Conservation (phyloP, 2,797 vertebrate species). For the Halcyon smyrnensis region DNA sequence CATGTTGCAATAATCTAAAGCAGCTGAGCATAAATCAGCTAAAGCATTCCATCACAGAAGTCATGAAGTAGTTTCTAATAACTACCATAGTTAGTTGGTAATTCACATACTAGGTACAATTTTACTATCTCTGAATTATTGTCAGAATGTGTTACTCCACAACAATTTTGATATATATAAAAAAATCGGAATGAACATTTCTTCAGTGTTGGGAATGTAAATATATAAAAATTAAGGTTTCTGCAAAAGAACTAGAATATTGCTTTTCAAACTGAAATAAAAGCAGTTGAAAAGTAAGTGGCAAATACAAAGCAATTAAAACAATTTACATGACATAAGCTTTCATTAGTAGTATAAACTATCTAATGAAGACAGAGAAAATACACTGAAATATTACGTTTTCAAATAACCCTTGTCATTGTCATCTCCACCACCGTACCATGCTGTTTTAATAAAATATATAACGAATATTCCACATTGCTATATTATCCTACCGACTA, state of each 20-base stretch:
- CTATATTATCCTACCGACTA: constrained; percentile 82
- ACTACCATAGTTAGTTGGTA: background rate
- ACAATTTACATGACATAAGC: background rate
- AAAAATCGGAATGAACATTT: background rate
- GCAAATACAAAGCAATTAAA: background rate
- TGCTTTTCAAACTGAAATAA: background rate
- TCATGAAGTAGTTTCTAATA: background rate
- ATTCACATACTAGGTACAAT: background rate
- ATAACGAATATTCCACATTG: background rate
- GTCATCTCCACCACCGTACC: background rate
- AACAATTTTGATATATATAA: background rate
- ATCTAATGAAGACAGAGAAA: background rate
- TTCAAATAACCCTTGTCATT: background rate
- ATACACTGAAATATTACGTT: background rate
- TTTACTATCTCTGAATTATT: background rate
- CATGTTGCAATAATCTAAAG: background rate
- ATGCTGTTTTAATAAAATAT: background rate
- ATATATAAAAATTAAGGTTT: background rate
- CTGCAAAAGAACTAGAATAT: background rate
- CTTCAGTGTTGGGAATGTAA: background rate
- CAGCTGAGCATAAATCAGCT: background rate
- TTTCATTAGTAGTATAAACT: background rate
- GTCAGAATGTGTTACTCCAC: background rate
- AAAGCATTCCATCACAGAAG: background rate
- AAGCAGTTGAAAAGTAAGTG: background rate